Conservation (phyloP, 2,113 vertebrate genomes). For the Damaliscus lunatus region DNA sequence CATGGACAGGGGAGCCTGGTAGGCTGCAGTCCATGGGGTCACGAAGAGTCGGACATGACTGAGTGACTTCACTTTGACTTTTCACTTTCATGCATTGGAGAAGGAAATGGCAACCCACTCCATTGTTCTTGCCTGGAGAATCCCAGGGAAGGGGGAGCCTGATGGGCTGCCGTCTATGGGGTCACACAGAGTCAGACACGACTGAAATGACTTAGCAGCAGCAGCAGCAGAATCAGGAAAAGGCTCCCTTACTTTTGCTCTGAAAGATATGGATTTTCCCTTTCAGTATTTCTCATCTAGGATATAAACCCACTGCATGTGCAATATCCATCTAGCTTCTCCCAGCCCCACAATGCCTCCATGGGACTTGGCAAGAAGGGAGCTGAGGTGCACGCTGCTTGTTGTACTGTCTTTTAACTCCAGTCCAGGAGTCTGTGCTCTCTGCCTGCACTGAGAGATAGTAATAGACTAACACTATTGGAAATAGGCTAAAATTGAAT, state of each 20-base stretch:
- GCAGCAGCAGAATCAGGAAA: background rate
- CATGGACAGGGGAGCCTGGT: no score
- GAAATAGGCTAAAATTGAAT: background rate
- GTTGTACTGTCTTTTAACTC: background rate
- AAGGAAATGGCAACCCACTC: no score
- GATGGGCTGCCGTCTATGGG: no score
- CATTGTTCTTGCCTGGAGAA: no score
- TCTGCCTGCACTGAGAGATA: background rate
- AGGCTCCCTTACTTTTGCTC: background rate
- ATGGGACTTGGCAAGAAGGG: background rate
- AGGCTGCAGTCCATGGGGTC: no score
- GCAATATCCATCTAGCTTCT: background rate
- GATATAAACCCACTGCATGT: background rate
- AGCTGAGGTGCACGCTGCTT: background rate
- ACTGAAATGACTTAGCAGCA: no score
- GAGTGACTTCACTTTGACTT: no score
- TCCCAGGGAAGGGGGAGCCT: no score
- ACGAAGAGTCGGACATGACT: no score
- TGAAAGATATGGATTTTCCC: background rate
- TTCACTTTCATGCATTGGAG: no score
- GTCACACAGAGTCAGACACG: no score
- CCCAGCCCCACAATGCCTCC: rapidly evolving
- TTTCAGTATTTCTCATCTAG: background rate
- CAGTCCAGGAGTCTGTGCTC: no score
- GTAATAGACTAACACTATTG: background rate